phyloP scores from a whole-genome alignment of 1,140 invertebrate species.

The Ostrea denselamellosa region DNA sequence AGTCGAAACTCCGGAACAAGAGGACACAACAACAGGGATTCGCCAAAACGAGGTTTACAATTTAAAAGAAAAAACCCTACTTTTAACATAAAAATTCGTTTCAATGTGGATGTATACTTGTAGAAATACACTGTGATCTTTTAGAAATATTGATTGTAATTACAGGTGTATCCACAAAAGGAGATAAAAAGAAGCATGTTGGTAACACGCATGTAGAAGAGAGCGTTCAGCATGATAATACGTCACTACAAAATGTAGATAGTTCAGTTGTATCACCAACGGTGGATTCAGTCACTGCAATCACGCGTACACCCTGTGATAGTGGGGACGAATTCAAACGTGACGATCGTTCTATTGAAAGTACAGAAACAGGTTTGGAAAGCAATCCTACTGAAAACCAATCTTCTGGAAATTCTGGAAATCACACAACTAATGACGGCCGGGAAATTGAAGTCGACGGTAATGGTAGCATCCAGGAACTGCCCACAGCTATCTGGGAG shows the following conservation, averaged over 20 bases:
- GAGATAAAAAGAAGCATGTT: background rate
- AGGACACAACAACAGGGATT: background rate
- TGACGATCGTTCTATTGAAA: background rate
- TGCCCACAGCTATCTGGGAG: background rate
- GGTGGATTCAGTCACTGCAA: background rate
- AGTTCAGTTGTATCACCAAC: background rate
- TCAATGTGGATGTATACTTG: background rate
- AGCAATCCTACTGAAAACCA: background rate
- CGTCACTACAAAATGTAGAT: background rate
- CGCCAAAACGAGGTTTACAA: background rate
- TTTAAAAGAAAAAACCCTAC: background rate
- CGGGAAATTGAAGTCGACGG: background rate
- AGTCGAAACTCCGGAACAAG: background rate
- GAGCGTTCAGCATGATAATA: background rate
- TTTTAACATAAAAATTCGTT: background rate
- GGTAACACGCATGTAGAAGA: background rate
- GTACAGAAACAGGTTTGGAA: background rate
- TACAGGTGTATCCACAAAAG: background rate
- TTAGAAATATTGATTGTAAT: background rate
- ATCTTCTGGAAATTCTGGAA: background rate
- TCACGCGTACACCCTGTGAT: background rate
- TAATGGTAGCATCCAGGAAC: background rate
- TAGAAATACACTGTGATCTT: background rate
- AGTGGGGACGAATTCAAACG: background rate
- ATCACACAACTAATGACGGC: background rate